Conservation (phyloP, 2,113 vertebrate species). For the Leucoraja erinaceus region DNA sequence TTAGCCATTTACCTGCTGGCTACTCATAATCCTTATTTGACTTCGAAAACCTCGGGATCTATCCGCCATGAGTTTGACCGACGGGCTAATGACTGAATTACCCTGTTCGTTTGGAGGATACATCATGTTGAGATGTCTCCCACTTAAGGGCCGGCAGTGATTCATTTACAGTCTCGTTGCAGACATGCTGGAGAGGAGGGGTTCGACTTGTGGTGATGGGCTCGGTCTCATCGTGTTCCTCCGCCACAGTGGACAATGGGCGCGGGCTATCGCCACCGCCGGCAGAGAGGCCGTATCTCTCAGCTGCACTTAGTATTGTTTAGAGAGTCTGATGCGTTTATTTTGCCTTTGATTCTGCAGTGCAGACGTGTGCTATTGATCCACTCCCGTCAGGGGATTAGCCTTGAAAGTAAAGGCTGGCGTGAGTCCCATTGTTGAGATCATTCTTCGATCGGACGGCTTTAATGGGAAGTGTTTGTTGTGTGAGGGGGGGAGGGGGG, state of each 20-base stretch:
- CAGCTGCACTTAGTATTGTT: neutral
- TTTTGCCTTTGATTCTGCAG: neutral
- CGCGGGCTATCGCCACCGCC: neutral
- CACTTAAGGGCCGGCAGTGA: neutral
- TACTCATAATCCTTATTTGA: slow-evolving; percentile 1
- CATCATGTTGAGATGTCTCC: neutral
- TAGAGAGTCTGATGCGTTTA: slow-evolving; percentile 18
- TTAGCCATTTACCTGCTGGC: slow-evolving; percentile 12
- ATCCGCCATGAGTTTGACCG: slow-evolving; percentile 7
- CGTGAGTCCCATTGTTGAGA: slow-evolving; percentile 24
- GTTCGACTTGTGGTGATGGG: neutral
- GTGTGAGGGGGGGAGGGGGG: neutral
- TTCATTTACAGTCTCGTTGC: slow-evolving; percentile 1
- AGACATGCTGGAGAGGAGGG: neutral
- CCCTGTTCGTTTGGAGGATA: neutral
- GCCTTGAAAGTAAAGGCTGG: slow-evolving; percentile 26
- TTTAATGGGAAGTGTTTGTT: neutral
- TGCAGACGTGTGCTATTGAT: slow-evolving; percentile 29
- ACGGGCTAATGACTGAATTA: slow-evolving; percentile 28
- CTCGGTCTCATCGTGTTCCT: neutral
- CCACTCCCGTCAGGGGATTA: neutral
- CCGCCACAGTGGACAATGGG: neutral
- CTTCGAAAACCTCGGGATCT: neutral
- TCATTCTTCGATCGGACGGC: neutral
- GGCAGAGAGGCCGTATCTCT: neutral